Conservation (phyloP, 2,888 invertebrate genomes). For the Dolichopus griseipennis region DNA sequence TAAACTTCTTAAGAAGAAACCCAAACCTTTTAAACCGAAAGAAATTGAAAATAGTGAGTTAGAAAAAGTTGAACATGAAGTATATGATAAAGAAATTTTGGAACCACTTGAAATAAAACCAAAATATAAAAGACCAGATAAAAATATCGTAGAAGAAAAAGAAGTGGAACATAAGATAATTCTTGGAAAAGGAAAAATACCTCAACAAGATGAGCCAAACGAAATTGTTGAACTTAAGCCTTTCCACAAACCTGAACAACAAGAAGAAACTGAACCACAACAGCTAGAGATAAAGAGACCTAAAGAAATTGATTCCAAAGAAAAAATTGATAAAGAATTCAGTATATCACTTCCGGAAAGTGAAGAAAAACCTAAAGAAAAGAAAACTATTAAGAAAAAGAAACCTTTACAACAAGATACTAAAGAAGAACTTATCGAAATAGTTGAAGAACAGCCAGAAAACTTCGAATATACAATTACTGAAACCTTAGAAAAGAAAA, state of each 20-base stretch:
- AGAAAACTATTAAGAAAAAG: slow-evolving; percentile 26
- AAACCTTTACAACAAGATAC: slow-evolving; percentile 12
- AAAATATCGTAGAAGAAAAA: slow-evolving; percentile 24
- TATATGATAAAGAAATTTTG: slow-evolving; percentile 24
- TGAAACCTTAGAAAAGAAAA: slow-evolving; percentile 21
- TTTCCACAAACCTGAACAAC: neutral
- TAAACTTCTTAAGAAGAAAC: slow-evolving; percentile 52
- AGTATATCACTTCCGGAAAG: neutral
- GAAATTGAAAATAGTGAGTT: slow-evolving; percentile 49
- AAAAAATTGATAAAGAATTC: slow-evolving; percentile 18
- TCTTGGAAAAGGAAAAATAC: slow-evolving; percentile 35
- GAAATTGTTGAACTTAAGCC: slow-evolving; percentile 39
- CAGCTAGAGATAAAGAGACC: neutral
- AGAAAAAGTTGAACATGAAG: slow-evolving; percentile 18
- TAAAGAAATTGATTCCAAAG: neutral
- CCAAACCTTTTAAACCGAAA: slow-evolving; percentile 48
- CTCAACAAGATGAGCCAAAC: slow-evolving; percentile 30
- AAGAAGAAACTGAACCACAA: neutral
- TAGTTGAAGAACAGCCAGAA: slow-evolving; percentile 18
- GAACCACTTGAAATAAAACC: slow-evolving; percentile 28
- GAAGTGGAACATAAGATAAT: slow-evolving; percentile 30
- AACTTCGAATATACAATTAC: neutral
- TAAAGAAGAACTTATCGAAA: slow-evolving; percentile 17
- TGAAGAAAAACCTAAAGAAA: slow-evolving; percentile 23
- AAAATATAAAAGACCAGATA: slow-evolving; percentile 36